These are phyloP conservation scores for Spermophilus dauricus DNA, from an alignment of 2,113 vertebrate species.

Conservation along the genomic window DNA sequence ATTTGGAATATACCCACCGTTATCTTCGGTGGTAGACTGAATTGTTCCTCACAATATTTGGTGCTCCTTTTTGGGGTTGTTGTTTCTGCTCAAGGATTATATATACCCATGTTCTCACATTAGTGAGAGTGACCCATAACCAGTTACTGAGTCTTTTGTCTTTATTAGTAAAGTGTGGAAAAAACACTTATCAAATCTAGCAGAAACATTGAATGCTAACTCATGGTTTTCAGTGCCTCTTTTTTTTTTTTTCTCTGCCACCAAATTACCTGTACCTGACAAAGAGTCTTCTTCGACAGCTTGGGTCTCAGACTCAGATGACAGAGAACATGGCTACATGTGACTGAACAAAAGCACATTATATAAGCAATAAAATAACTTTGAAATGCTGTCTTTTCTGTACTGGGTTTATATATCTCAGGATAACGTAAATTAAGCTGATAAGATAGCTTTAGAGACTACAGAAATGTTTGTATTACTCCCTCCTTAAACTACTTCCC, in stretches of 20 bases:
- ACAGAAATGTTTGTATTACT: background rate
- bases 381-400: background rate
- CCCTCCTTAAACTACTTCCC: background rate
- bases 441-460: background rate
- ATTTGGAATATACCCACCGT: background rate
- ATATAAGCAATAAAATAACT: background rate
- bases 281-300: background rate
- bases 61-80: accelerated
- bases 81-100: background rate
- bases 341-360: background rate
- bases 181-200: background rate
- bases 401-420: background rate
- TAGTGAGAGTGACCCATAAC: background rate
- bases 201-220: background rate
- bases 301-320: background rate
- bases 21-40: background rate
- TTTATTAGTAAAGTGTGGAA: background rate
- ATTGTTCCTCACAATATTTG: background rate
- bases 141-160: background rate
- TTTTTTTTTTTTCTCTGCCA: background rate
- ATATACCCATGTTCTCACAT: background rate
- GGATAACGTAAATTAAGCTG: background rate
- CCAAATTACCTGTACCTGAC: background rate
- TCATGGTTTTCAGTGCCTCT: background rate
- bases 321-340: accelerated